These are phyloP conservation scores for Eira barbara DNA, from an alignment of 2,113 vertebrate genomes.

Conservation along the genomic window DNA sequence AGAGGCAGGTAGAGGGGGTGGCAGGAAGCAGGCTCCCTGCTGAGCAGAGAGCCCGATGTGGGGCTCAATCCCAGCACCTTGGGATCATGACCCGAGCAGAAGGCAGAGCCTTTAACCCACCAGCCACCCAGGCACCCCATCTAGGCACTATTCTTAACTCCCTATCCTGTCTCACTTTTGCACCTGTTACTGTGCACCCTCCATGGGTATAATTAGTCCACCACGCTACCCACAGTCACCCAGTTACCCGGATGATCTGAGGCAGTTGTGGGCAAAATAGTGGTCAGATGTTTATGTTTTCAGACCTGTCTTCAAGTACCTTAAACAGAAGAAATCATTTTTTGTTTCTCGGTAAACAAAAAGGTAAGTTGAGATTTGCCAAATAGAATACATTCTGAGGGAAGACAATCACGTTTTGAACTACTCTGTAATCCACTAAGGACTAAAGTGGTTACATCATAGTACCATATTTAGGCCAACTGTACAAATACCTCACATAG, in stretches of 20 bases:
- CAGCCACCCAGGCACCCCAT: too few relatives aligned
- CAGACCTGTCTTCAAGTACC: neutral
- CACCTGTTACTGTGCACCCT: neutral
- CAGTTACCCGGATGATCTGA: neutral
- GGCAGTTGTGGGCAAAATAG: neutral
- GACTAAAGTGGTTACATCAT: neutral
- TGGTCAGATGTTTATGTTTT: neutral
- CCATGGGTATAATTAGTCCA: neutral
- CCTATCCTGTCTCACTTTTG: neutral
- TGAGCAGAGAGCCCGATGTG: too few relatives aligned
- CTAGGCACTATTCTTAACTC: neutral
- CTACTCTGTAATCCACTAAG: neutral
- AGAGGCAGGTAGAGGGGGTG: too few relatives aligned
- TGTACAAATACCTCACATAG: neutral
- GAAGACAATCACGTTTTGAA: neutral
- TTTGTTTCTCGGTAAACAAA: slow-evolving; percentile 4
- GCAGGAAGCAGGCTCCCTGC: too few relatives aligned
- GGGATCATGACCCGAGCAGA: too few relatives aligned
- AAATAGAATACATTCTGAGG: neutral
- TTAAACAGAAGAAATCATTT: neutral
- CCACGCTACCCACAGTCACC: neutral
- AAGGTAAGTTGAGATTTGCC: neutral
- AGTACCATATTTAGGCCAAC: neutral
- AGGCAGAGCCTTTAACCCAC: too few relatives aligned
- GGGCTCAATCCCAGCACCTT: too few relatives aligned